Conservation (phyloP, 2,888 invertebrate genomes). For the Phasia obesa region DNA sequence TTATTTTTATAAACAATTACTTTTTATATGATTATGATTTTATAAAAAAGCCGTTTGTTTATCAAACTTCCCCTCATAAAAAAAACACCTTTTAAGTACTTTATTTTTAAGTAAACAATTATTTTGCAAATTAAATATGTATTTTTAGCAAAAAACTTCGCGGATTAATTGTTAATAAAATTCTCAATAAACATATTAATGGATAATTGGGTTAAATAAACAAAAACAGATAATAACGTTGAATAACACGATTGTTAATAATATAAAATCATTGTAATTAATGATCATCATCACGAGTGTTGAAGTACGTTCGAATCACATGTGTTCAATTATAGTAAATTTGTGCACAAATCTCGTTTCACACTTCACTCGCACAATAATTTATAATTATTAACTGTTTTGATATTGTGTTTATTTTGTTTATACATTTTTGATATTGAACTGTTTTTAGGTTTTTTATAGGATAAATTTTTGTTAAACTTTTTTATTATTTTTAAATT, state of each 20-base stretch:
- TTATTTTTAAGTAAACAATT: too few species aligned
- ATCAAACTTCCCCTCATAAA: too few species aligned
- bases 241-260: constrained; percentile 7
- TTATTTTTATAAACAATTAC: background rate
- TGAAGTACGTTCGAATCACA: constrained; percentile 23
- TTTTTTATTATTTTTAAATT: constrained; percentile 4
- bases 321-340: constrained; percentile 4
- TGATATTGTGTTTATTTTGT: constrained; percentile 16
- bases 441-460: constrained; percentile 7
- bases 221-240: constrained; percentile 12
- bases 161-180: background rate
- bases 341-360: background rate
- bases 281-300: constrained; percentile 31
- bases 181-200: constrained; percentile 6
- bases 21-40: too few species aligned
- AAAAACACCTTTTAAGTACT: too few species aligned
- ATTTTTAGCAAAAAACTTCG: background rate
- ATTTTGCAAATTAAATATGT: too few species aligned
- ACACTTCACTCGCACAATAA: background rate
- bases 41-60: too few species aligned
- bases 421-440: constrained; percentile 29
- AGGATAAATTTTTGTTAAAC: background rate
- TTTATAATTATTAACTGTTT: constrained; percentile 26
- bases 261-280: constrained; percentile 12
- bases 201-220: constrained; percentile 51